phyloP scores from a whole-genome alignment of 2,888 invertebrate genomes.

The Trichopoda pennipes region DNA sequence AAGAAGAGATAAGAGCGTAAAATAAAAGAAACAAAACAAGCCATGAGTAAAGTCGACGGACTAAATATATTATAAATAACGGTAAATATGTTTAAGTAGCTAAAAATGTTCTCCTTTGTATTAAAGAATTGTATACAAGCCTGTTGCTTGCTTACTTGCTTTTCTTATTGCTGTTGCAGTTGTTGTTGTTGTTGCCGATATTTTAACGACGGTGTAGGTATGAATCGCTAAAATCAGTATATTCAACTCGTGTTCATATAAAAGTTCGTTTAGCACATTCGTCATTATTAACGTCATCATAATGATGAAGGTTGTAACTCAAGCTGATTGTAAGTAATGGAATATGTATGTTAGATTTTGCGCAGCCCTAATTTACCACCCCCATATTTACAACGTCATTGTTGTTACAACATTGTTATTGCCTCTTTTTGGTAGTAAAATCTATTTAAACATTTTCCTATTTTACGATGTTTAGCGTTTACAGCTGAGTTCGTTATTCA shows the following conservation, averaged over 20 bases:
- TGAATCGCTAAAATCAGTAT: constrained; percentile 44
- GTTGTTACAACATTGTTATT: constrained; percentile 22
- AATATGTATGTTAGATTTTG: constrained; percentile 30
- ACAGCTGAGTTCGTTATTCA: constrained; percentile 42
- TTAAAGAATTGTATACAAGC: constrained; percentile 11
- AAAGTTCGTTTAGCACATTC: constrained; percentile 29
- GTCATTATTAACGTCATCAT: constrained; percentile 40
- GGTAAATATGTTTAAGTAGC: constrained; percentile 10
- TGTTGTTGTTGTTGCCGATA: neutral
- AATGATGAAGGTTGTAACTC: constrained; percentile 40
- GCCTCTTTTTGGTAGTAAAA: constrained; percentile 2
- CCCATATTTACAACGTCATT: constrained; percentile 50
- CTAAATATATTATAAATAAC: constrained; percentile 25
- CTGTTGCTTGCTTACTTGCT: constrained; percentile 59
- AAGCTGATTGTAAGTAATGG: neutral
- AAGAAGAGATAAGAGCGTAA: constrained; percentile 33
- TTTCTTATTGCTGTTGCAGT: constrained; percentile 27
- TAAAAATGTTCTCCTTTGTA: constrained; percentile 23
- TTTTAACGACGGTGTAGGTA: constrained; percentile 26
- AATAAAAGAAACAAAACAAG: constrained; percentile 31
- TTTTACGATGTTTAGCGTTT: constrained; percentile 38
- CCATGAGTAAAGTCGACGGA: neutral
- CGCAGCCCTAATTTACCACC: constrained; percentile 53
- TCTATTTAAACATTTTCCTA: neutral
- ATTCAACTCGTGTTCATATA: constrained; percentile 48